A percentile compares a stretch with the other conserved stretches of the same genome.
These are phyloP conservation scores for Temnothorax longispinosus DNA, from an alignment of 1,140 invertebrate species.

Conservation along the genomic window DNA sequence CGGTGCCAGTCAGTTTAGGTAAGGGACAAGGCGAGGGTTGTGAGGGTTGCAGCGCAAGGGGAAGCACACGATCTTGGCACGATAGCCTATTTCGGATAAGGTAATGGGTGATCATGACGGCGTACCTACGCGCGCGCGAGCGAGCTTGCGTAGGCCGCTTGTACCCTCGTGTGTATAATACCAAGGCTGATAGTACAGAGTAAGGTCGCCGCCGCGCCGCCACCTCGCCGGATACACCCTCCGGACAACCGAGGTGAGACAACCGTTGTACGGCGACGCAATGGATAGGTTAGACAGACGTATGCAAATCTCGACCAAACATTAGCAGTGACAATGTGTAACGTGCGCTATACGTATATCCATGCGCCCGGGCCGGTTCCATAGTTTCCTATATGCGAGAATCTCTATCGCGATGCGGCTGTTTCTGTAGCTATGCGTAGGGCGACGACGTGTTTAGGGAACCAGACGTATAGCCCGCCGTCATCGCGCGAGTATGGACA, in stretches of 20 bases:
- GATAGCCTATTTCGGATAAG: constrained; percentile 76
- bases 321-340: constrained; percentile 80
- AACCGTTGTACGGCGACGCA: constrained; percentile 59
- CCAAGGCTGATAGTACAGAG: constrained; percentile 47
- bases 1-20: constrained; percentile 20
- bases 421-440: constrained; percentile 50
- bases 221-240: constrained; percentile 64
- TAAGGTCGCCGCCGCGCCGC: constrained; percentile 32
- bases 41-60: background rate
- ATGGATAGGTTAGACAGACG: constrained; percentile 81
- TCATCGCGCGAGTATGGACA: background rate
- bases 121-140: constrained; percentile 28
- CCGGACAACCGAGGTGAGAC: constrained; percentile 69
- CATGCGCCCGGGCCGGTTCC: constrained; percentile 13
- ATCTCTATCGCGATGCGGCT: constrained; percentile 50
- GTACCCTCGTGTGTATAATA: constrained; percentile 67
- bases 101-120: constrained; percentile 76
- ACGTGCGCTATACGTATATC: constrained; percentile 63
- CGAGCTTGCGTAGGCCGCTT: constrained; percentile 58
- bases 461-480: constrained; percentile 20
- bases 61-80: constrained; percentile 70
- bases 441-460: constrained; percentile 54
- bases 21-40: constrained; percentile 32
- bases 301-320: constrained; percentile 84
- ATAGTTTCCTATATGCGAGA: constrained; percentile 57